These are phyloP conservation scores for Nothura maculosa DNA, from an alignment of 2,797 vertebrate genomes.

Conservation along the genomic window DNA sequence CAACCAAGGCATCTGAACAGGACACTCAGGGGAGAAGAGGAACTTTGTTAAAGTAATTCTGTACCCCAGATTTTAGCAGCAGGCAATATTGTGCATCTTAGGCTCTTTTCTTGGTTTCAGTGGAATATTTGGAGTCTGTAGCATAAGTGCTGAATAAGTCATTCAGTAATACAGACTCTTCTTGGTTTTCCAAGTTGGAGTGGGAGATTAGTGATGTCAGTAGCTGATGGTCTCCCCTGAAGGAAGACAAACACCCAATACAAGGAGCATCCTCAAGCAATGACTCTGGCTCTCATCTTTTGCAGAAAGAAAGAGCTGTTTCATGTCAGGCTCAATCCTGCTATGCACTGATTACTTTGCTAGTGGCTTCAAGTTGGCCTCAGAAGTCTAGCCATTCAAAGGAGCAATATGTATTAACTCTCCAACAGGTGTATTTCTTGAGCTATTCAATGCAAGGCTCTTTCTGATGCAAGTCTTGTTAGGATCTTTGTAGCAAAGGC, in stretches of 20 bases:
- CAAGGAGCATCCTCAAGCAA: not conserved
- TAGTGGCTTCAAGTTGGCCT: not conserved
- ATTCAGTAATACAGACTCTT: not conserved
- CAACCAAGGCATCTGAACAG: not conserved
- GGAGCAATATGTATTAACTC: not conserved
- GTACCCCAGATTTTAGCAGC: not conserved
- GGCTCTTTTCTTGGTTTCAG: not conserved
- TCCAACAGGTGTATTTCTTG: not conserved
- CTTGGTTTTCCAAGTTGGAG: not conserved
- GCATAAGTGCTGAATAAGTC: not conserved
- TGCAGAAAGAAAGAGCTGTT: not conserved
- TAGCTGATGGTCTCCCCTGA: not conserved
- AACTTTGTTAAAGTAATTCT: not conserved
- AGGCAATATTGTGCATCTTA: not conserved
- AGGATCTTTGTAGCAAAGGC: not conserved
- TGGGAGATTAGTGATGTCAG: not conserved
- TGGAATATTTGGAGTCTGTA: not conserved
- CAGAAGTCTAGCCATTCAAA: not conserved
- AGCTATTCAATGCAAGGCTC: not conserved
- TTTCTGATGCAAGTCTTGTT: not conserved
- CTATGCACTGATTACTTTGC: not conserved
- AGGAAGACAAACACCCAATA: not conserved
- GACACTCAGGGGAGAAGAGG: rapidly evolving
- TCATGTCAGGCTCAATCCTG: not conserved
- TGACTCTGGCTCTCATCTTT: not conserved